phyloP scores from a whole-genome alignment of 2,797 vertebrate genomes.

The Lemur catta region DNA sequence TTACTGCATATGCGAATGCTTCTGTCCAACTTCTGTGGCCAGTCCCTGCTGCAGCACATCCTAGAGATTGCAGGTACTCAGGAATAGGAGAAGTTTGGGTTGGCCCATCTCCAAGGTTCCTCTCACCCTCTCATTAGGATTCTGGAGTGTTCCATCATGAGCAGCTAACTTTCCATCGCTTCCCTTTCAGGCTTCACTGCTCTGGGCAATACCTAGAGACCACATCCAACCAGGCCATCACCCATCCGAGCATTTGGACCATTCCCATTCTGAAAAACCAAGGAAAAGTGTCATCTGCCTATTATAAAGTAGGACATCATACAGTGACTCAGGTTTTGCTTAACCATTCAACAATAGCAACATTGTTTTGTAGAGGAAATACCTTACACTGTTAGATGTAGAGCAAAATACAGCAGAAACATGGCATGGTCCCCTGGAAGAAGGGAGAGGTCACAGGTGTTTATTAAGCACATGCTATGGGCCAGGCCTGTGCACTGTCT shows the following conservation, averaged over 20 bases:
- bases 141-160: not conserved
- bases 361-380: not conserved
- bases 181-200: not conserved
- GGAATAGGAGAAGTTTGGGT: not conserved
- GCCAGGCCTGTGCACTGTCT: not conserved
- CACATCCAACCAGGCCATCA: not conserved
- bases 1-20: not conserved
- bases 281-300: not conserved
- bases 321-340: not conserved
- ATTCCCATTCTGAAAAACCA: not conserved
- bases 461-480: not conserved
- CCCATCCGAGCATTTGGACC: not conserved
- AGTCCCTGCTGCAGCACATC: not conserved
- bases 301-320: not conserved
- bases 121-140: not conserved
- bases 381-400: not conserved
- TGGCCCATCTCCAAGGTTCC: not conserved
- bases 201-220: not conserved
- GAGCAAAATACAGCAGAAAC: not conserved
- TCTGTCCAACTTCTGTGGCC: not conserved
- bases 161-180: not conserved
- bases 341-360: not conserved
- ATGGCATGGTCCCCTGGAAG: not conserved
- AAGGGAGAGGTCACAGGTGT: not conserved
- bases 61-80: not conserved